Evolutionary conservation across 2,888 invertebrate species (phyloP).

Genomic region (Endotricha flammealis): DNA sequence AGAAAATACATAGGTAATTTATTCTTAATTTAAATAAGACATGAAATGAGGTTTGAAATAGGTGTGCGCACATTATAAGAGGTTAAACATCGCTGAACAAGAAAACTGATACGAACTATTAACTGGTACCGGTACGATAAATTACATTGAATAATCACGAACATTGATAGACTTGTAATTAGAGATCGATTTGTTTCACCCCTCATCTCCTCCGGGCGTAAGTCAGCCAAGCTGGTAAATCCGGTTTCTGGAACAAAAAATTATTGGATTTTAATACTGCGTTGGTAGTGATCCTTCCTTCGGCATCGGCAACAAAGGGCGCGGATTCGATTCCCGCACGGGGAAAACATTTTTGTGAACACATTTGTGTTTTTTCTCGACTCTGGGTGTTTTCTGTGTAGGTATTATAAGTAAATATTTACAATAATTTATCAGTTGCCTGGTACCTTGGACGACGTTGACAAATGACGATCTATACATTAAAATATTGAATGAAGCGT

Average conservation of each 20-base stretch:
- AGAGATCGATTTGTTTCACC: conserved; percentile 80
- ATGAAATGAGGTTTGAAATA: neutral
- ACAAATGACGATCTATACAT: too few relatives aligned
- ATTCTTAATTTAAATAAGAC: neutral
- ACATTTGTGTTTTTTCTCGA: too few relatives aligned
- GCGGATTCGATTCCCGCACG: too few relatives aligned
- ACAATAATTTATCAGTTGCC: too few relatives aligned
- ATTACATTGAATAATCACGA: conserved; percentile 42
- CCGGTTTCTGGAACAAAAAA: conserved; percentile 59
- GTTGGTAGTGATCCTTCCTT: too few relatives aligned
- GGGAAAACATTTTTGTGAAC: too few relatives aligned
- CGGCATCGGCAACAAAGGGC: too few relatives aligned
- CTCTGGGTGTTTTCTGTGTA: too few relatives aligned
- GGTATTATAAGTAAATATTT: too few relatives aligned
- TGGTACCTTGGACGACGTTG: too few relatives aligned
- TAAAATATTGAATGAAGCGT: too few relatives aligned
- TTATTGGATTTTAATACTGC: conserved; percentile 10
- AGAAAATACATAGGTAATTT: too few relatives aligned
- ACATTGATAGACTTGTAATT: conserved; percentile 41
- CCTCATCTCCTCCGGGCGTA: conserved; percentile 97
- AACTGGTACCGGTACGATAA: conserved; percentile 33
- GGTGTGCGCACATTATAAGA: neutral
- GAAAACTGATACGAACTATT: conserved; percentile 12
- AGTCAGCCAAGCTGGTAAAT: conserved; percentile 81
- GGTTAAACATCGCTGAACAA: conserved; percentile 4